A percentile compares a stretch with the other conserved stretches of the same genome.
Conservation (phyloP, 2,797 vertebrate genomes). For the Argentina silus region DNA sequence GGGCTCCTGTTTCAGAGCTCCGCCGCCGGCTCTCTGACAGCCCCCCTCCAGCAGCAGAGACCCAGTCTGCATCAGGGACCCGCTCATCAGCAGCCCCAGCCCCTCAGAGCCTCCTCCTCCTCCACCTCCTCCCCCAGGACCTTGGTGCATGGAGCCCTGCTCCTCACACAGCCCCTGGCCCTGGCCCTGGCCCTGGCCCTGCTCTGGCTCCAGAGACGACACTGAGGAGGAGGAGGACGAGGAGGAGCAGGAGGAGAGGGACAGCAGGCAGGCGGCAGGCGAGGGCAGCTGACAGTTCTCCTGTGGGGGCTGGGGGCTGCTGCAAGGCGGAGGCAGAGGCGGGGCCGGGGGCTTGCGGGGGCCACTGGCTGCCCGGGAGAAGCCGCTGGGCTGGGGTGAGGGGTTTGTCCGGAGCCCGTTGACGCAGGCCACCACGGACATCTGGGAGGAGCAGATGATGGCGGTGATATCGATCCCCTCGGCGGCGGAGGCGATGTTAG, state of each 20-base stretch:
- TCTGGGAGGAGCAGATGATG: conserved; percentile 89
- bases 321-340: conserved; percentile 56
- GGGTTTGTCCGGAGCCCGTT: conserved; percentile 86
- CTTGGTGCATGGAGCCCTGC: conserved; percentile 81
- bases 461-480: conserved; percentile 85
- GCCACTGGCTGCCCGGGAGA: conserved; percentile 52
- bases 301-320: conserved; percentile 78
- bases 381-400: conserved; percentile 65
- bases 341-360: conserved; percentile 64
- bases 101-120: conserved; percentile 75
- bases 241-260: conserved; percentile 76
- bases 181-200: conserved; percentile 73
- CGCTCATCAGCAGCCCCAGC: conserved; percentile 81
- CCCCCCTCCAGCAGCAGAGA: conserved; percentile 68
- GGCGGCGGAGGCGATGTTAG: conserved; percentile 49
- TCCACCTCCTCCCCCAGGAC: conserved; percentile 67
- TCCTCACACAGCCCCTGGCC: conserved; percentile 81
- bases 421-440: conserved; percentile 87
- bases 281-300: conserved; percentile 83
- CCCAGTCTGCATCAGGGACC: conserved; percentile 72
- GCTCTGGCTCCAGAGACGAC: conserved; percentile 80
- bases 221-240: conserved; percentile 75
- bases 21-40: conserved; percentile 75
- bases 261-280: conserved; percentile 84
- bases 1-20: conserved; percentile 93